Base-by-base conservation (phyloP, 2,797 vertebrate species). In the Chrosomus eos region DNA sequence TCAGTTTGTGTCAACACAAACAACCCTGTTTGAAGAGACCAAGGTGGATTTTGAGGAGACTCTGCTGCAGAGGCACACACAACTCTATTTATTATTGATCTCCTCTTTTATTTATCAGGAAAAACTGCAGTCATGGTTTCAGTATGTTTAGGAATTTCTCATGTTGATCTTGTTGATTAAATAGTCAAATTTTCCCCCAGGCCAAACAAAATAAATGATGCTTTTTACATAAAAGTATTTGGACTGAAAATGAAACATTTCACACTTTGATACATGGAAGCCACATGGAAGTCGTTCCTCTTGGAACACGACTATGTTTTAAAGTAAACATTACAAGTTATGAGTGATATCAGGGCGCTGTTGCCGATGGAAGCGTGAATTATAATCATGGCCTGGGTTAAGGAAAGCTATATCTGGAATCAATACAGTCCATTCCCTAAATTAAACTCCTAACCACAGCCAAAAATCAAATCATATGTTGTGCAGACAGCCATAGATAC, bases 391-490 rank as follows among this genome's bases (percentile, higher is more conserved):
- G 80, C 18, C 82, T 71, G 62, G 58, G 68, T 0, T 38, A 86
- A 60, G 14, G 55, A 86, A 87, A 78, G 66, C 51, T 82, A 89
- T 92, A 89, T 92, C 93, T 95, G 93, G 93, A 94, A 93, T 81
- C 86, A 90, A 92, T 94, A 74, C 86, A 90, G 16, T 36, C 81
- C 85, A 82, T 89, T 91, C 80, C 81, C 74, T 79, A 91, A 91
- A 90, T 84, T 91, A 86, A 90, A 91, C 88, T 21, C 78, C 77
- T 89, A 80, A 87, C 77, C 73, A 14, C 73, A 72, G 45, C 89
- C 88, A 64, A 87, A 92, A 93, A 91, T 90, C 86, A 88, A 92
- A 90, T 87, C 91, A 92, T 86, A 83, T 93, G 91, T 88, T 43
- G 2, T 18, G 83, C 90, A 92, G 88, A 90, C 81, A 78, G 81